Evolutionary conservation across 2,113 vertebrate genomes (phyloP).

Genomic region (Fukomys damarensis): DNA sequence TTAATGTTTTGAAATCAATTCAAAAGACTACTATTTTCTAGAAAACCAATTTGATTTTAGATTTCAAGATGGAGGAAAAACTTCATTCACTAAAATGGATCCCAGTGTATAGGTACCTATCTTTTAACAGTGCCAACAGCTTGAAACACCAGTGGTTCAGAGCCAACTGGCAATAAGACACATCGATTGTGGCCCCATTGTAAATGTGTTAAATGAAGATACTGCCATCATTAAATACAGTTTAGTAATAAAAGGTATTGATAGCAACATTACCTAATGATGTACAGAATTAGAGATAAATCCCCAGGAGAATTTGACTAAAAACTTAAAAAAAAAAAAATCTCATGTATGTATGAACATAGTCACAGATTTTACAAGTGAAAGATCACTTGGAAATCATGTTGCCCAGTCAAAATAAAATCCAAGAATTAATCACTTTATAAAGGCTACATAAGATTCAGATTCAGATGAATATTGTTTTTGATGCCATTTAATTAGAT

Average conservation of each 20-base stretch:
- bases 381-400: slow-evolving; percentile 1
- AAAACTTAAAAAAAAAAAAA: not conserved
- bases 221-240: not conserved
- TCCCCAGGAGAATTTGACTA: not conserved
- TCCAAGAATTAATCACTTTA: not conserved
- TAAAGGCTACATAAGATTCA: not conserved
- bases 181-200: not conserved
- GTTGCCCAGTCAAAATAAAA: not conserved
- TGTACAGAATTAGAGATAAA: not conserved
- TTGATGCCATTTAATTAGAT: not conserved
- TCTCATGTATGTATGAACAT: not conserved
- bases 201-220: not conserved
- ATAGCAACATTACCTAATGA: not conserved
- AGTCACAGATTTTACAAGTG: not conserved
- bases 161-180: not conserved
- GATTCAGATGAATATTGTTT: not conserved
- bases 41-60: not conserved
- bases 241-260: not conserved
- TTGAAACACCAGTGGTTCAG: not conserved
- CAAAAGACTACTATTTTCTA: slow-evolving; percentile 28
- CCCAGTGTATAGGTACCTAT: not conserved
- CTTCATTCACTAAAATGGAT: not conserved
- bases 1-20: not conserved
- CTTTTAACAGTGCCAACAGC: not conserved
- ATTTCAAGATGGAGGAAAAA: not conserved